phyloP scores from a whole-genome alignment of 2,113 vertebrate genomes.

The Hucho hucho region DNA sequence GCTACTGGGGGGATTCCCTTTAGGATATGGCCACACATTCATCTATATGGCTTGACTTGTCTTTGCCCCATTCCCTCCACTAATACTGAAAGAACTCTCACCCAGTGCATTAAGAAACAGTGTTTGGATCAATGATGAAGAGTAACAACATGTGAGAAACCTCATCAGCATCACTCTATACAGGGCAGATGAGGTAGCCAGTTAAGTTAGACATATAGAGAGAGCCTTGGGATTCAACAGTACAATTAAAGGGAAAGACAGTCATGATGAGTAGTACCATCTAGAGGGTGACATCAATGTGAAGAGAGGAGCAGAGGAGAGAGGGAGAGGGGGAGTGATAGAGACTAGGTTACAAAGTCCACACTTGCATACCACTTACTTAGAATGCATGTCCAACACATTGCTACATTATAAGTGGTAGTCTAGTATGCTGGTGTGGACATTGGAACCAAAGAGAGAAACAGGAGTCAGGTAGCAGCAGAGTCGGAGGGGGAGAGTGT shows the following conservation, averaged over 20 bases:
- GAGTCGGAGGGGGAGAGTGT: conserved; percentile 42
- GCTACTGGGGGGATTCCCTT: too few species aligned
- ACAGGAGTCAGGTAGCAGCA: background rate
- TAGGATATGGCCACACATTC: background rate
- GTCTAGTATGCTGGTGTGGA: too few species aligned
- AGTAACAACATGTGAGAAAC: background rate
- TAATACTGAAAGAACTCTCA: background rate
- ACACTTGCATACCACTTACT: too few species aligned
- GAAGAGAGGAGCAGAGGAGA: too few species aligned
- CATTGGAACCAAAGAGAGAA: too few species aligned
- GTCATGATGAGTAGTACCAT: background rate
- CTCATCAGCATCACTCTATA: conserved; percentile 79
- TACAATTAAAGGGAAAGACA: background rate
- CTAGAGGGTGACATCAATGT: background rate
- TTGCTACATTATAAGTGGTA: too few species aligned
- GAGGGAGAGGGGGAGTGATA: too few species aligned
- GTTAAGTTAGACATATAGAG: conserved; percentile 53
- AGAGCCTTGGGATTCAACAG: conserved; percentile 81
- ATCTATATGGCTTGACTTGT: conserved; percentile 3
- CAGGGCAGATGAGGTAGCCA: conserved; percentile 74
- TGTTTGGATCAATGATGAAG: background rate
- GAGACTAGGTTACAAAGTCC: too few species aligned
- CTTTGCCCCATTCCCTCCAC: background rate
- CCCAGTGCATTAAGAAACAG: background rate
- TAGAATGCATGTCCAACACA: too few species aligned